Conservation (phyloP, 2,888 invertebrate species). For the Agrochola litura region DNA sequence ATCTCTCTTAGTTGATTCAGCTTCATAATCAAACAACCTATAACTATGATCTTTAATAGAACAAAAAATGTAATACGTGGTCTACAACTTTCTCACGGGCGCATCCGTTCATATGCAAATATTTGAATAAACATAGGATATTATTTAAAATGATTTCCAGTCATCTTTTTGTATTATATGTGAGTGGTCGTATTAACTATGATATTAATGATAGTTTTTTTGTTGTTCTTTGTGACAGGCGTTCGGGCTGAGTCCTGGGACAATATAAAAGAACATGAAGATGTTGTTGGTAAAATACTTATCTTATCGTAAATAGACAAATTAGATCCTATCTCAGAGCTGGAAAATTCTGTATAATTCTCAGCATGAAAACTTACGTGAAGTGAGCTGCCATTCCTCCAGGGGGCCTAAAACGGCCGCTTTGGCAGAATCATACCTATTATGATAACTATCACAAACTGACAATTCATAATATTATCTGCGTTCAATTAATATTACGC, state of each 20-base stretch:
- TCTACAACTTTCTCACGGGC: slow-evolving; percentile 32
- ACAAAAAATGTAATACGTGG: background rate
- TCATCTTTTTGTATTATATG: background rate
- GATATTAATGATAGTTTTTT: slow-evolving; percentile 1
- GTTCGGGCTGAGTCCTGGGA: background rate
- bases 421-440: too few species aligned
- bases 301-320: background rate
- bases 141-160: slow-evolving; percentile 18
- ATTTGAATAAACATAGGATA: slow-evolving; percentile 10
- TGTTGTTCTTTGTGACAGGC: background rate
- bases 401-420: too few species aligned
- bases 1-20: background rate
- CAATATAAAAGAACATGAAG: background rate
- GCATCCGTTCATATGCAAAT: slow-evolving; percentile 19
- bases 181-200: slow-evolving; percentile 32
- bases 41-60: background rate
- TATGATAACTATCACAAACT: too few species aligned
- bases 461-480: too few species aligned
- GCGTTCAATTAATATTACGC: too few species aligned
- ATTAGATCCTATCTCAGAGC: background rate
- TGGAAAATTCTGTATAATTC: background rate
- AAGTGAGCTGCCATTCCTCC: background rate
- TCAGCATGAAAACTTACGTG: background rate
- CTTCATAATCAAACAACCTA: slow-evolving; percentile 5
- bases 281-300: slow-evolving; percentile 20